Evolutionary conservation across 2,113 vertebrate species (phyloP), one percentile per base, ranked within the genome.

Genomic region (Cacatua alba): DNA sequence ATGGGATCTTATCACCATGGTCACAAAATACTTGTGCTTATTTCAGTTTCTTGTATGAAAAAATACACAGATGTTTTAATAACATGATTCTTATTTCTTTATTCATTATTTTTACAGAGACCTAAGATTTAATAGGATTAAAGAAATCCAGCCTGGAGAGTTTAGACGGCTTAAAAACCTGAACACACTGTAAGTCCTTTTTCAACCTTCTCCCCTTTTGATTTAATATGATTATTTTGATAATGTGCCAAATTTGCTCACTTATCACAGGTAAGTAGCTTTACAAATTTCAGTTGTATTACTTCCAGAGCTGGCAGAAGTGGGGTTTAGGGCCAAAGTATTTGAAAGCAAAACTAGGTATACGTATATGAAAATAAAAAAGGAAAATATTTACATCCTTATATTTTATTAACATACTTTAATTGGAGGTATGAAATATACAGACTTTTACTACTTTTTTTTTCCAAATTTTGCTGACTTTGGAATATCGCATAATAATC

Each of bases 121-220:
- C 88, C 97, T 99, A 89, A 99, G 99, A 91, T 99, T 99, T 96
- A 99, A 99, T 97, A 99, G 99, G 98, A 99, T 99, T 97, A 98
- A 99, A 96, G 99, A 99, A 97, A 98, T 99, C 94, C 99, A 99
- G 43, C 98, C 98, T 6, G 99, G 99, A 83, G 98, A 99, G 57
- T 99, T 99, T 97, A 98, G 95, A 95, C 97, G 98, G 69, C 98
- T 99, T 93, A 99, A 99, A 94, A 99, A 99, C 97, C 97, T 99
- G 96, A 99, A 99, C 95, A 99, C 99, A 11, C 97, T 99, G 99
- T 99, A 98, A 99, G 99, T 99, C 49, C 59, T 79, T 71, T 71
- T 90, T 59, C 71, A 79, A 3, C 8, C 19, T 35, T 89, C 57
- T 90, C 10, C 11, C 17, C 31, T 86, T 96, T 94, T 75, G 28